phyloP scores from a whole-genome alignment of 2,797 vertebrate genomes.

The Pseudocheirus occidentalis region DNA sequence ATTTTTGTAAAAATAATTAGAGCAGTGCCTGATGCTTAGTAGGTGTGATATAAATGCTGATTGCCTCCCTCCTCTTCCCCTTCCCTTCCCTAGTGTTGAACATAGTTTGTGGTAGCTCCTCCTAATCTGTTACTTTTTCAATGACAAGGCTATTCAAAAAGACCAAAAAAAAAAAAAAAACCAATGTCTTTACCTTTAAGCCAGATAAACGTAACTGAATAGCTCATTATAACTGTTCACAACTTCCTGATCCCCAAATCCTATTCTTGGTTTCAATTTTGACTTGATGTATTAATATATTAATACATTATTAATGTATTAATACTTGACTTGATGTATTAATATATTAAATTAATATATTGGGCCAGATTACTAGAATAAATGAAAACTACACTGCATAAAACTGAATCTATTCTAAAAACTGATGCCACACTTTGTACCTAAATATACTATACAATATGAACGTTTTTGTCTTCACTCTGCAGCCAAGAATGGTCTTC shows the following conservation, averaged over 20 bases:
- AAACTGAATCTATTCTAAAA: conserved; percentile 31
- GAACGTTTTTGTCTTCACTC: not conserved
- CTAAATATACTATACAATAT: not conserved
- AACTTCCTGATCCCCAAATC: not conserved
- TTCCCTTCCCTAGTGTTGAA: not conserved
- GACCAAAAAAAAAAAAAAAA: not conserved
- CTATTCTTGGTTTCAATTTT: not conserved
- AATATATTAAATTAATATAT: not conserved
- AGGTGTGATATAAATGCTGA: not conserved
- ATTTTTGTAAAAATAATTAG: not conserved
- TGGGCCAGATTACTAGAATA: not conserved
- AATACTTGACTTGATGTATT: not conserved
- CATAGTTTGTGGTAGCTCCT: not conserved
- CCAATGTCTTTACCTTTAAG: not conserved
- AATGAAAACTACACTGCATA: not conserved
- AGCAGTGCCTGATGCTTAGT: not conserved
- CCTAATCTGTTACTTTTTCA: not conserved
- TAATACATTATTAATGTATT: no score
- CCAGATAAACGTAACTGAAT: not conserved
- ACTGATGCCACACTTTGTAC: not conserved
- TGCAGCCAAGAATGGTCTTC: not conserved
- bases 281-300: not conserved
- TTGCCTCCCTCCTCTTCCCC: not conserved
- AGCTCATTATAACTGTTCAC: not conserved
- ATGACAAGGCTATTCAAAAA: not conserved